Percentiles rank a stretch among this genome's conserved stretches.
Evolutionary conservation across 2,113 vertebrate species (phyloP).

Genomic region (Polyodon spathula): DNA sequence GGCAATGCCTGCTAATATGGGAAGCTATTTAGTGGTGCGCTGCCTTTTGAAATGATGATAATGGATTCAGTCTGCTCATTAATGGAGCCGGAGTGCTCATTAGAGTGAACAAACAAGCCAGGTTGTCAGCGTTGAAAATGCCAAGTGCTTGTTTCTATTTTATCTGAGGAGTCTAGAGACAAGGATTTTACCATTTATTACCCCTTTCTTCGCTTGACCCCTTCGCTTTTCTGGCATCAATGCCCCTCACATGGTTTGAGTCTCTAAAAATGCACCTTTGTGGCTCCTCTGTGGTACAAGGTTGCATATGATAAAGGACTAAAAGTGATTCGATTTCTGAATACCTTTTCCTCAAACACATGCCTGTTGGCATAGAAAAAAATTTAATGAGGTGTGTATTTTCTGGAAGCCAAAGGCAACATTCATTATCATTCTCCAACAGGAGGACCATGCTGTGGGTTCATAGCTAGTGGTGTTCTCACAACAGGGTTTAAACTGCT

Average conservation of each 20-base stretch:
- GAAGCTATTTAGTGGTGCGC: conserved; percentile 90
- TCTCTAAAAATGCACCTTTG: conserved; percentile 35
- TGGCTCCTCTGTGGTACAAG: conserved; percentile 65
- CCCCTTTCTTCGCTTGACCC: conserved; percentile 76
- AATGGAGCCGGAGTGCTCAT: conserved; percentile 99
- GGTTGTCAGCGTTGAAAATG: conserved; percentile 93
- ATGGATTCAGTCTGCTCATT: conserved; percentile 99
- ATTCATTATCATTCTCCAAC: too few relatives aligned
- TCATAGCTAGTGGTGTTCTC: too few relatives aligned
- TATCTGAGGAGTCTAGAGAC: conserved; percentile 90
- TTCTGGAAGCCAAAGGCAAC: too few relatives aligned
- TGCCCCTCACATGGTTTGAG: conserved; percentile 58
- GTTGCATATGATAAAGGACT: conserved; percentile 66
- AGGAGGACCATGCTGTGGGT: too few relatives aligned
- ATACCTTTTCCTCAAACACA: background rate
- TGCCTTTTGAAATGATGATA: conserved; percentile 99
- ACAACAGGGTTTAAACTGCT: too few relatives aligned
- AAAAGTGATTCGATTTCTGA: background rate
- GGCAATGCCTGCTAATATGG: conserved; percentile 89
- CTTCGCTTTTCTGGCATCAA: conserved; percentile 73
- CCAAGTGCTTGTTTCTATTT: conserved; percentile 98
- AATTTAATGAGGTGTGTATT: background rate
- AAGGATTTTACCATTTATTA: conserved; percentile 91
- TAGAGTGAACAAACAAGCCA: conserved; percentile 98
- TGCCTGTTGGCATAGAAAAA: background rate